Evolutionary conservation across 2,797 vertebrate species (phyloP).

Genomic region (Syngnathus rostellatus): DNA sequence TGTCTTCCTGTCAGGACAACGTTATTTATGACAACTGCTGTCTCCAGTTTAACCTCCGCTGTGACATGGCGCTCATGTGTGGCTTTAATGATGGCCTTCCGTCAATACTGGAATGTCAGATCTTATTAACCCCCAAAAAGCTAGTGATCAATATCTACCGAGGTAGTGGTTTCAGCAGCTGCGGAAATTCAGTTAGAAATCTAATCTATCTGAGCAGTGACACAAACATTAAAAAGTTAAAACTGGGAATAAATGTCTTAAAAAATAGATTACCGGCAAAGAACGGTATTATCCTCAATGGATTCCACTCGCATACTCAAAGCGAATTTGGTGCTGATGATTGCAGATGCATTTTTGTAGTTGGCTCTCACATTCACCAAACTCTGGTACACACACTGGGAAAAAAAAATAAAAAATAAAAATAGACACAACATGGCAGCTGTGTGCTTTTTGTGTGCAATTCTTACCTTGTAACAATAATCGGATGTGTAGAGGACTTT

Average conservation of each 20-base stretch:
- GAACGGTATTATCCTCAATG: slow-evolving; percentile 28
- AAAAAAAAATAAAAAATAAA: slow-evolving; percentile 7
- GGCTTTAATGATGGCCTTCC: slow-evolving; percentile 63
- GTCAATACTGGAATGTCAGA: slow-evolving; percentile 70
- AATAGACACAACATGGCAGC: background rate
- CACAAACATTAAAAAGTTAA: slow-evolving; percentile 20
- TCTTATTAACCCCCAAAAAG: slow-evolving; percentile 72
- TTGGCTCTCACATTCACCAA: slow-evolving; percentile 42
- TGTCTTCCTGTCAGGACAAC: slow-evolving; percentile 44
- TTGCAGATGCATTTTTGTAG: slow-evolving; percentile 55
- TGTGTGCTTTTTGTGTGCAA: background rate
- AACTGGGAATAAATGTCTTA: slow-evolving; percentile 6
- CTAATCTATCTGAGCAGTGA: slow-evolving; percentile 44
- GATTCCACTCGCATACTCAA: slow-evolving; percentile 50
- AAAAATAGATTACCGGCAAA: slow-evolving; percentile 65
- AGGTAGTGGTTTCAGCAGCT: slow-evolving; percentile 51
- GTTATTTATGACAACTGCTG: slow-evolving; percentile 51
- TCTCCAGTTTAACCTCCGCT: slow-evolving; percentile 33
- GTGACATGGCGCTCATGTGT: slow-evolving; percentile 28
- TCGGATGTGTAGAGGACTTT: slow-evolving; percentile 51
- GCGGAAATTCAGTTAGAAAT: slow-evolving; percentile 60
- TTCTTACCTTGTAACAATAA: slow-evolving; percentile 65
- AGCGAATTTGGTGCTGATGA: slow-evolving; percentile 58
- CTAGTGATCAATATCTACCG: slow-evolving; percentile 62
- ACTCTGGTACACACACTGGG: slow-evolving; percentile 60